Conservation (phyloP, 2,797 vertebrate species). For the Poecilia wingei region DNA sequence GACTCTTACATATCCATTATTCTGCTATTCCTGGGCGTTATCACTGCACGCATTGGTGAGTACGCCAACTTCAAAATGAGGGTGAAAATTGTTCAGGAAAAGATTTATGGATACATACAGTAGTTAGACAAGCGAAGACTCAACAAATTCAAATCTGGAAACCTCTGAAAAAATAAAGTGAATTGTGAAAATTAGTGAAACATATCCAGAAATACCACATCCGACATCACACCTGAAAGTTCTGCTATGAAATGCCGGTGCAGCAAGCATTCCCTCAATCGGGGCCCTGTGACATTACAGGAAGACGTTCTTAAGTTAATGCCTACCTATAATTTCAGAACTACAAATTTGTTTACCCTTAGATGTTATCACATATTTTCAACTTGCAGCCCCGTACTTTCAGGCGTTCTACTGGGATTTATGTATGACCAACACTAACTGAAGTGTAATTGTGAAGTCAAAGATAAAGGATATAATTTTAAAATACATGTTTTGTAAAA, state of each 20-base stretch:
- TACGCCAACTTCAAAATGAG: conserved; percentile 9
- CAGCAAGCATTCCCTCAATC: background rate
- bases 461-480: background rate
- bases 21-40: conserved; percentile 85
- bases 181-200: background rate
- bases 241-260: background rate
- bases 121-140: background rate
- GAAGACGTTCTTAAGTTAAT: background rate
- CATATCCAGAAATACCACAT: background rate
- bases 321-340: background rate
- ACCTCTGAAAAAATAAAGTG: background rate
- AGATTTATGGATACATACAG: background rate
- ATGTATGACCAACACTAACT: background rate
- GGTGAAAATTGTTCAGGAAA: conserved; percentile 1
- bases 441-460: background rate
- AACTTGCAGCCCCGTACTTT: background rate
- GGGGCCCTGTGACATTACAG: background rate
- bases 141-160: background rate
- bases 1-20: conserved; percentile 85
- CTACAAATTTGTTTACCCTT: background rate
- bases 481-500: background rate
- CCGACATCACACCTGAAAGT: background rate
- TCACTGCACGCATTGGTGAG: conserved; percentile 85
- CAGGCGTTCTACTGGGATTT: background rate
- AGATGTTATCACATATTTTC: background rate